phyloP scores from a whole-genome alignment of 2,113 vertebrate species.

The Plecturocebus donacophilus region DNA sequence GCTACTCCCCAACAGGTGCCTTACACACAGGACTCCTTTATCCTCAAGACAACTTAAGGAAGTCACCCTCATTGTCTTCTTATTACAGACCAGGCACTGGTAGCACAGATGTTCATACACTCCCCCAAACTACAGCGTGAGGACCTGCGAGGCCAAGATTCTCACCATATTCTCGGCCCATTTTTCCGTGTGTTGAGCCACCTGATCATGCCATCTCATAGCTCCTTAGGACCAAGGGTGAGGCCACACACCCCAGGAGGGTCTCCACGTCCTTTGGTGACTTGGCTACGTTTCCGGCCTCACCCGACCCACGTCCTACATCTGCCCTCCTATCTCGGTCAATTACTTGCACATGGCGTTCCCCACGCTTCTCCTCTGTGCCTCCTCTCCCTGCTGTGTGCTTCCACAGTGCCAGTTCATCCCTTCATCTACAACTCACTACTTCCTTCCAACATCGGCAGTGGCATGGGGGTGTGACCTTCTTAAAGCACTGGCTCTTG shows the following conservation, averaged over 20 bases:
- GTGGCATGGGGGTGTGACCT: no score
- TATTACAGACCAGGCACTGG: not conserved
- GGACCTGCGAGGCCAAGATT: not conserved
- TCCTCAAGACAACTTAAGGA: not conserved
- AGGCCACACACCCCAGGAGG: accelerated
- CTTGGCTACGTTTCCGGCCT: not conserved
- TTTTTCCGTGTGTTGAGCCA: accelerated
- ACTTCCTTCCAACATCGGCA: not conserved
- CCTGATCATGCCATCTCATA: not conserved
- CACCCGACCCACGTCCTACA: not conserved
- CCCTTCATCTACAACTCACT: not conserved
- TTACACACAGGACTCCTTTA: not conserved
- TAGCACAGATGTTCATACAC: not conserved
- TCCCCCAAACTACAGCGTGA: not conserved
- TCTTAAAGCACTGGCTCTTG: not conserved
- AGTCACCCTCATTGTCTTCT: not conserved
- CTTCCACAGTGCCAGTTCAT: not conserved
- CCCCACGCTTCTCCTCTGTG: not conserved
- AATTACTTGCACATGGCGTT: no score
- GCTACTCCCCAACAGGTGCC: not conserved
- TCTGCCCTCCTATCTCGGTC: accelerated
- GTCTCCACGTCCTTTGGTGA: not conserved
- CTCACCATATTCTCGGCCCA: not conserved
- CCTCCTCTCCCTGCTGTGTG: not conserved
- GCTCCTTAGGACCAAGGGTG: not conserved